Conservation (phyloP, 2,888 invertebrate species). For the Platerodrilus igneus region DNA sequence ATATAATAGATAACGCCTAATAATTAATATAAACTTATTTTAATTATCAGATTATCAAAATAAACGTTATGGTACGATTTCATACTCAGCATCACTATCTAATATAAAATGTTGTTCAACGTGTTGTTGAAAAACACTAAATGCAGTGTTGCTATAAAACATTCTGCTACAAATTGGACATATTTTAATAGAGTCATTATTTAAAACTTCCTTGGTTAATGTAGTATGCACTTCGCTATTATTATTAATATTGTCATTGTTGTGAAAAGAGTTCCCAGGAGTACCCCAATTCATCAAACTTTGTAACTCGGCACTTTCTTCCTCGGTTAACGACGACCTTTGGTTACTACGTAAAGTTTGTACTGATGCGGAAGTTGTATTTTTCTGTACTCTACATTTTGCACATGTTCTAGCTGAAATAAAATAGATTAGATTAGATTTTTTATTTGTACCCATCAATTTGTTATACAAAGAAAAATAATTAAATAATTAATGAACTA, state of each 20-base stretch:
- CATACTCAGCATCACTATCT: slow-evolving; percentile 14
- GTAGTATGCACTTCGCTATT: neutral
- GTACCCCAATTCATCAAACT: slow-evolving; percentile 52
- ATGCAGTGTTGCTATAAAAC: slow-evolving; percentile 56
- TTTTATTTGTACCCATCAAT: too few relatives aligned
- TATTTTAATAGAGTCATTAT: slow-evolving; percentile 51
- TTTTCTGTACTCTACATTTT: too few relatives aligned
- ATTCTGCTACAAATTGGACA: slow-evolving; percentile 72
- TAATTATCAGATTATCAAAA: too few relatives aligned
- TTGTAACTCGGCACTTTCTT: slow-evolving; percentile 15
- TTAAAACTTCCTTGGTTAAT: too few relatives aligned
- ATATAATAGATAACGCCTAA: too few relatives aligned
- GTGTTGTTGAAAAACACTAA: slow-evolving; percentile 67
- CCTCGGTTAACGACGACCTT: slow-evolving; percentile 13
- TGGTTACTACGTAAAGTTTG: slow-evolving; percentile 11
- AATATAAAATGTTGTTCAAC: slow-evolving; percentile 67
- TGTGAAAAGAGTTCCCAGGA: slow-evolving; percentile 45
- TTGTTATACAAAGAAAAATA: too few relatives aligned
- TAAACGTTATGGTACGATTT: slow-evolving; percentile 6
- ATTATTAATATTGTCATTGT: slow-evolving; percentile 40
- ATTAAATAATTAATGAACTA: too few relatives aligned
- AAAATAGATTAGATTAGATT: too few relatives aligned
- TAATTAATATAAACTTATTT: too few relatives aligned
- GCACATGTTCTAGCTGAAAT: too few relatives aligned
- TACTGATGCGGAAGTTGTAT: slow-evolving; percentile 5